These are phyloP conservation scores for Koerneria pararmatus DNA, from an alignment of 2,888 invertebrate species.

Conservation along the genomic window DNA sequence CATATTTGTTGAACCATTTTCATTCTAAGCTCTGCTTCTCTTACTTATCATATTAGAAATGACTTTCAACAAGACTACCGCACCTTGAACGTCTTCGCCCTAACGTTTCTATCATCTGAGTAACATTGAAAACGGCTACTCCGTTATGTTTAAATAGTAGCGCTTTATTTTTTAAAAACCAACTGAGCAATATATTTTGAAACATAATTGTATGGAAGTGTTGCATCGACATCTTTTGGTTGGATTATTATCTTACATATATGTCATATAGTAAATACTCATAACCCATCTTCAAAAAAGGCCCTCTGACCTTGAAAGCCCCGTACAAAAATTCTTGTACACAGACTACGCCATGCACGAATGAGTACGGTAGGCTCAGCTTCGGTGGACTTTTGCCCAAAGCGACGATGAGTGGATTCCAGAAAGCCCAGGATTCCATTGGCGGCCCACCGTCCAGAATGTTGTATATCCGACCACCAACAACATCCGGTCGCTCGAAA, in stretches of 20 bases:
- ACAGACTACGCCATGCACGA: conserved; percentile 30
- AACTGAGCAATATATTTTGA: conserved; percentile 9
- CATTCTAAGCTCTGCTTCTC: neutral
- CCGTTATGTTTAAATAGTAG: no score
- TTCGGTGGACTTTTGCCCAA: conserved; percentile 19
- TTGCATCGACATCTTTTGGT: neutral
- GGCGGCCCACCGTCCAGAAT: conserved; percentile 61
- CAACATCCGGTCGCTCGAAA: conserved; percentile 18
- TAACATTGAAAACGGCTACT: no score
- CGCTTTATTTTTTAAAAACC: no score
- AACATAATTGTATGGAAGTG: conserved; percentile 61
- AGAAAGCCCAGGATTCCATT: conserved; percentile 26
- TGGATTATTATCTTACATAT: neutral
- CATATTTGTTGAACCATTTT: neutral
- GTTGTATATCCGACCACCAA: conserved; percentile 62
- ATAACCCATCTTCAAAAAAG: neutral
- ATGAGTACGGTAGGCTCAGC: conserved; percentile 26
- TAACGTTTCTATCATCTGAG: no score
- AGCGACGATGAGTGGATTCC: conserved; percentile 29
- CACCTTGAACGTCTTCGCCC: no score
- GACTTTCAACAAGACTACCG: no score
- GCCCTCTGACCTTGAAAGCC: conserved; percentile 17
- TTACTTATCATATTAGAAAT: no score
- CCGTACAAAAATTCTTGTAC: conserved; percentile 30
- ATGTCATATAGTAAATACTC: neutral